Evolutionary conservation across 2,888 invertebrate species (phyloP), one percentile per base, ranked within the genome.

Genomic region (Drosophila meridionalis): DNA sequence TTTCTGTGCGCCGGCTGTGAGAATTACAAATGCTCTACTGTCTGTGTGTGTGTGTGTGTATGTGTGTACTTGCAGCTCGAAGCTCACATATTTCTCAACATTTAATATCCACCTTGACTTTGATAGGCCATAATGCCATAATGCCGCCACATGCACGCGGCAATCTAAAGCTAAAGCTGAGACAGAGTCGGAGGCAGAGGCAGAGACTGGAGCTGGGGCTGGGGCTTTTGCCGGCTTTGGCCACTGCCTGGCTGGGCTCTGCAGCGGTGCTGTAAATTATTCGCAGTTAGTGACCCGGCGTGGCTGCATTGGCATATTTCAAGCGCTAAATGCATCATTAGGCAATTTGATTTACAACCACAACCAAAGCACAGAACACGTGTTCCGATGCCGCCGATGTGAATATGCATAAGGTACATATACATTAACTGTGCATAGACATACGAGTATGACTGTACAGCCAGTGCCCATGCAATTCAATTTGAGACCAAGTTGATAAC

Each of bases 41-140:
- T 20, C 11, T 56, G 52, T 45, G 28, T 47, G 11, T 34, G 45
- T 26, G 28, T 58, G 14, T 58, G 32, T 53, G 11, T 38, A 55
- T 30, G 32, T 71, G 14, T 59, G 50, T 69, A 55, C 61, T 59
- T 34, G 62, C 61, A 58, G 68, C 50, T 73, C 69, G 68, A 70
- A 70, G 74, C 71, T 69, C 81, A 83, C 71, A 82, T 87, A 87
- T 85, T 73, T 82, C 72, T 67, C 65, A 64, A 76, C 82, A 82
- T 87, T 89, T 87, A 87, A 87, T 87, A 88, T 76, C 86, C 86
- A 87, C 87, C 87, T 87, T 87, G 87, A 89, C 87, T 87, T 87
- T 87, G 87, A 87, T 89, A 86, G 90, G 75, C 87, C 78, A 85
- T 80, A 85, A 82, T 78, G 73, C 85, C 77, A 79, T 83, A 74